Evolutionary conservation across 2,797 vertebrate genomes (phyloP).

Genomic region (Merluccius polli): DNA sequence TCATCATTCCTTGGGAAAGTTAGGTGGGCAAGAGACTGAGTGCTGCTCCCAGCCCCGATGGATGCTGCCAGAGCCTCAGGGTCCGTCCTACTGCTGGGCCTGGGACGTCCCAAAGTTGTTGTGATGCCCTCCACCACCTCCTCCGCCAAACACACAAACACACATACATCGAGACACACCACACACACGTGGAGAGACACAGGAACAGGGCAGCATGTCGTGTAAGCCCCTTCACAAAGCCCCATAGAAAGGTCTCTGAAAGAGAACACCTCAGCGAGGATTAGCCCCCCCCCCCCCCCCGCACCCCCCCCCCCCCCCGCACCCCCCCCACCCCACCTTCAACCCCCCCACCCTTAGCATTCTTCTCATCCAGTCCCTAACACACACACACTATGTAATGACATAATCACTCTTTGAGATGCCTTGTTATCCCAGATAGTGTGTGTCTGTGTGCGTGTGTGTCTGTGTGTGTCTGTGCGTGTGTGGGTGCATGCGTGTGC

Average conservation of each 20-base stretch:
- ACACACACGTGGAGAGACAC: constrained; percentile 24
- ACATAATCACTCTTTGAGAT: constrained; percentile 74
- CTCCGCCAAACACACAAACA: no score
- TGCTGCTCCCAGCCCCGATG: constrained; percentile 72
- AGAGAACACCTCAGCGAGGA: constrained; percentile 76
- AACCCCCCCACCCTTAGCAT: constrained; percentile 50
- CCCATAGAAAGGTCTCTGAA: constrained; percentile 76
- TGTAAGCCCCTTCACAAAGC: constrained; percentile 78
- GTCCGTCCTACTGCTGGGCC: no score
- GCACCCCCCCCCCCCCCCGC: constrained; percentile 42
- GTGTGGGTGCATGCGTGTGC: background rate
- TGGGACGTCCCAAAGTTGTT: constrained; percentile 78
- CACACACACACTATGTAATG: constrained; percentile 75
- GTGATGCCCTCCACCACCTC: constrained; percentile 48
- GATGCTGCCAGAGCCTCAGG: constrained; percentile 69
- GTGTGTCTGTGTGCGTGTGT: constrained; percentile 25
- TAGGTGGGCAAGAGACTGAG: constrained; percentile 73
- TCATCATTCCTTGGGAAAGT: constrained; percentile 74
- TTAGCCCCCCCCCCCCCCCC: constrained; percentile 59
- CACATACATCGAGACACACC: background rate
- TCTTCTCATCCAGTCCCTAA: constrained; percentile 76
- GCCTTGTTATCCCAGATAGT: constrained; percentile 60
- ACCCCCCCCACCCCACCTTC: constrained; percentile 28
- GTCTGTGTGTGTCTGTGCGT: background rate
- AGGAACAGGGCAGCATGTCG: constrained; percentile 73